Percentiles rank a stretch among this genome's conserved stretches.
Conservation (phyloP, 2,888 invertebrate genomes). For the Apoderus coryli region DNA sequence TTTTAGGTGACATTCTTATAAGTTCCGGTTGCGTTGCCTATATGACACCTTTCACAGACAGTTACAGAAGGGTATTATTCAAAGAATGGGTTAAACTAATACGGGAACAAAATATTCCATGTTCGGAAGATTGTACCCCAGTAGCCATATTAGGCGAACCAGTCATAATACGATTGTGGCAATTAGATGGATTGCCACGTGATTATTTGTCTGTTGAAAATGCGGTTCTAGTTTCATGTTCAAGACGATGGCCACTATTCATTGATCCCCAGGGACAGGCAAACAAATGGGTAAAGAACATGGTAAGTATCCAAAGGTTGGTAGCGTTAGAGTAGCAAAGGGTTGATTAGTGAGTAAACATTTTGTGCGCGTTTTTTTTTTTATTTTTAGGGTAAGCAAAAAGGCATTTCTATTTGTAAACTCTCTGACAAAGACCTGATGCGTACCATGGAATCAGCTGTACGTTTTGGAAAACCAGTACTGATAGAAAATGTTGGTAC, state of each 20-base stretch:
- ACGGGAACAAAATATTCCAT: slow-evolving; percentile 40
- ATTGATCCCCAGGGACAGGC: slow-evolving; percentile 90
- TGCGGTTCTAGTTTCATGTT: slow-evolving; percentile 69
- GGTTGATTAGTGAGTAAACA: neutral
- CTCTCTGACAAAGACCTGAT: slow-evolving; percentile 58
- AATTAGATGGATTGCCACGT: slow-evolving; percentile 70
- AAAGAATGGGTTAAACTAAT: slow-evolving; percentile 41
- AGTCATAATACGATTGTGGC: slow-evolving; percentile 66
- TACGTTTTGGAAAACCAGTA: slow-evolving; percentile 59
- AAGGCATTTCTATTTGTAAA: slow-evolving; percentile 54
- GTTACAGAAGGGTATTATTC: slow-evolving; percentile 42
- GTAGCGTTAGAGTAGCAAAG: neutral
- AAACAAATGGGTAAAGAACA: slow-evolving; percentile 80
- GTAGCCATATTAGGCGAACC: slow-evolving; percentile 54
- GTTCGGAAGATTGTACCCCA: slow-evolving; percentile 51
- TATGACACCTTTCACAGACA: slow-evolving; percentile 62
- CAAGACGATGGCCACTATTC: slow-evolving; percentile 77
- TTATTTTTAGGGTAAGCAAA: slow-evolving; percentile 45
- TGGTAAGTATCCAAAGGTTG: slow-evolving; percentile 39
- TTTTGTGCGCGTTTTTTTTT: slow-evolving; percentile 4
- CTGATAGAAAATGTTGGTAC: slow-evolving; percentile 75
- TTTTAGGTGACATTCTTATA: slow-evolving; percentile 59
- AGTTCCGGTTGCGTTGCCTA: slow-evolving; percentile 64
- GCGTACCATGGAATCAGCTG: slow-evolving; percentile 50
- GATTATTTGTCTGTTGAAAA: slow-evolving; percentile 80